Evolutionary conservation across 2,888 invertebrate genomes (phyloP), one percentile per base, ranked within the genome.

Genomic region (Meliscaeva auricollis): DNA sequence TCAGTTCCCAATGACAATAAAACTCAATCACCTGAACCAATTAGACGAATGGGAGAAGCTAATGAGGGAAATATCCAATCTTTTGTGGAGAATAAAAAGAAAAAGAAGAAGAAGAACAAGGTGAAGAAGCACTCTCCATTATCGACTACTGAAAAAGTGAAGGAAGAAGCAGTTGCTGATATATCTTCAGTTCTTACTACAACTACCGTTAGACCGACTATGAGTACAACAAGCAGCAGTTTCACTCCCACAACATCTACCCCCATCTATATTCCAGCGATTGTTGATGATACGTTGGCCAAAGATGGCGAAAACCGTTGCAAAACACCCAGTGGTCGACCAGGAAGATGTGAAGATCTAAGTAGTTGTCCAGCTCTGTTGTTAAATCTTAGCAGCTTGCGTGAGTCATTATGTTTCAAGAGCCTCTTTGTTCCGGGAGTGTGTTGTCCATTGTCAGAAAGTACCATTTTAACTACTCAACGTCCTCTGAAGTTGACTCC

Each of bases 371-470:
- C 98, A 0, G 96, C 97, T 88, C 92, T 98, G 30, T 92, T 97
- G 0, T 92, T 98, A 22, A 96, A 98, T 91, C 93, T 98, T 66
- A 95, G 96, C 13, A 96, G 95, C 90, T 93, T 98, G 17, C 93
- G 98, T 35, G 97, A 97, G 89, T 97, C 97, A 0, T 93, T 98
- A 9, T 98, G 98, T 90, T 98, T 98, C 90, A 97, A 98, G 92
- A 97, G 96, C 87, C 93, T 98, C 1, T 97, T 98, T 89, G 96
- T 97, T 1, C 98, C 98, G 1, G 98, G 98, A 1, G 98, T 98
- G 2, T 98, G 98, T 90, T 98, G 98, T 91, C 98, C 98, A 0
- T 88, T 91, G 8, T 92, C 93, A 88, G 91, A 91, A 54, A 88
- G 90, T n/a, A 90, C 91, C 0, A 88, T 90, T 22, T 84, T 90